A percentile compares a stretch with the other conserved stretches of the same genome.
Conservation (phyloP, 1,140 invertebrate genomes). For the Drosophila pectinifera region DNA sequence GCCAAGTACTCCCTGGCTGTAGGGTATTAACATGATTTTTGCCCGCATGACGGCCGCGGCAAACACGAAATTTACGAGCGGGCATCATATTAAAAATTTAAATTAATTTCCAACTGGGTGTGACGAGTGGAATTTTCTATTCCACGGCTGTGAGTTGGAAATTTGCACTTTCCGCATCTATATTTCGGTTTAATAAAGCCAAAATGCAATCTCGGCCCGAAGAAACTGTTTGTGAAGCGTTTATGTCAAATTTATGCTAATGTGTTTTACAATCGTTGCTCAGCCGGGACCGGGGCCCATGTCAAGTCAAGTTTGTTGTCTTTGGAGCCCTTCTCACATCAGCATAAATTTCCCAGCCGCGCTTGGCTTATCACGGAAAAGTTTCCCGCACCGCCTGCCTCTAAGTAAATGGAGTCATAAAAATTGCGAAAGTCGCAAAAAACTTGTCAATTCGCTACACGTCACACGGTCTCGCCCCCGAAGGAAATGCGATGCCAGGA, state of each 20-base stretch:
- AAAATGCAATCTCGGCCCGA: conserved; percentile 56
- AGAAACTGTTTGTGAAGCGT: conserved; percentile 78
- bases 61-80: conserved; percentile 65
- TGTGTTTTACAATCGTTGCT: conserved; percentile 78
- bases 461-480: conserved; percentile 54
- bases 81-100: conserved; percentile 73
- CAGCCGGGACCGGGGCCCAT: conserved; percentile 30
- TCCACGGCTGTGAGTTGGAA: conserved; percentile 54
- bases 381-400: conserved; percentile 51
- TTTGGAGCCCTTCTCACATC: conserved; percentile 63
- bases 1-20: background rate
- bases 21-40: conserved; percentile 35
- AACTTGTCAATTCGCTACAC: conserved; percentile 78
- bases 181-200: conserved; percentile 76
- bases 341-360: conserved; percentile 68
- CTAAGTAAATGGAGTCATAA: conserved; percentile 76
- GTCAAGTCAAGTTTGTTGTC: conserved; percentile 68
- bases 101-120: conserved; percentile 73
- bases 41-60: conserved; percentile 13
- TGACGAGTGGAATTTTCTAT: conserved; percentile 49
- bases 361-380: conserved; percentile 67
- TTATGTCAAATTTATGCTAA: conserved; percentile 85
- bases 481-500: conserved; percentile 61
- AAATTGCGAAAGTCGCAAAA: conserved; percentile 63
- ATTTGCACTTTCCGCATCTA: conserved; percentile 48